Evolutionary conservation across 2,888 invertebrate species (phyloP).

Genomic region (Torymus texanus): DNA sequence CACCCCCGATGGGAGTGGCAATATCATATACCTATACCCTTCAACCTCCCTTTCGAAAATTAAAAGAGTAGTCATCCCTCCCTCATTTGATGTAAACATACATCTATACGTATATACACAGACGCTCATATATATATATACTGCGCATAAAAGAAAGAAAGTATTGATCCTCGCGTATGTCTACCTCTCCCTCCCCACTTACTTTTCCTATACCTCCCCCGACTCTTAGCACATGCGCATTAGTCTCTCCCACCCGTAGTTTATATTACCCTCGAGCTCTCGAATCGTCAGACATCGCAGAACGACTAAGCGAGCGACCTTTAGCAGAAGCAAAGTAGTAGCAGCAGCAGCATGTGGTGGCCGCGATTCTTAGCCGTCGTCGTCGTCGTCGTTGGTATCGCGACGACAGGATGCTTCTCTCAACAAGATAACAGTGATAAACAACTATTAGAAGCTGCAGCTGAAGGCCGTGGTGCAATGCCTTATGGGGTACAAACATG

Average conservation of each 20-base stretch:
- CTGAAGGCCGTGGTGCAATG: slow-evolving; percentile 2
- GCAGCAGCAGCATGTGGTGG: background rate
- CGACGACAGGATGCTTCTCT: background rate
- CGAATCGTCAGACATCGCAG: background rate
- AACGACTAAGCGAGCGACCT: background rate
- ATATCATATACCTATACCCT: no score
- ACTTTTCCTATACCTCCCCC: background rate
- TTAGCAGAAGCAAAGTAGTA: background rate
- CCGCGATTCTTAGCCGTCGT: background rate
- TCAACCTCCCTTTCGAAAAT: no score
- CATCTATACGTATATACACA: no score
- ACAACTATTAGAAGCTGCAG: background rate
- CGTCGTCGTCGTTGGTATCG: background rate
- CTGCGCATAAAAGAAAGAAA: background rate
- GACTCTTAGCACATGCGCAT: background rate
- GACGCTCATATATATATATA: no score
- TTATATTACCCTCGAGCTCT: background rate
- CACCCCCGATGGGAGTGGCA: no score
- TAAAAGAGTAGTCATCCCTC: no score
- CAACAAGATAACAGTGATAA: slow-evolving; percentile 6
- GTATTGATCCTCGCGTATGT: background rate
- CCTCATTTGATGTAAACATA: no score
- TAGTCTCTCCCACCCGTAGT: background rate
- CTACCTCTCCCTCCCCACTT: background rate
- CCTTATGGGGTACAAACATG: slow-evolving; percentile 76